Evolutionary conservation across 2,797 vertebrate genomes (phyloP).

Genomic region (Xerus rutilus): DNA sequence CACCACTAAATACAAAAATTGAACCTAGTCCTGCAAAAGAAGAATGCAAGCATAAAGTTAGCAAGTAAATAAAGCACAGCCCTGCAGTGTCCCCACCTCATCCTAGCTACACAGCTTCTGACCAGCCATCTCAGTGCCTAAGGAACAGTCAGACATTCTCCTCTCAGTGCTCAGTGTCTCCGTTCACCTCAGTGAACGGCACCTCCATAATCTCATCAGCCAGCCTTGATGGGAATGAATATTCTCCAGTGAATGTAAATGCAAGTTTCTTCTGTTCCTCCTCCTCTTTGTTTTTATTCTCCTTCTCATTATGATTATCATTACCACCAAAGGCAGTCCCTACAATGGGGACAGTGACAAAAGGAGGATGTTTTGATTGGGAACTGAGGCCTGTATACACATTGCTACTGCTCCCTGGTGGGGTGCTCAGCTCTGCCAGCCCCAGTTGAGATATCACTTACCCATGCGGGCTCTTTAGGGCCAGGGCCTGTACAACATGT

Average conservation of each 20-base stretch:
- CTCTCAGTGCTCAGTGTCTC: not conserved
- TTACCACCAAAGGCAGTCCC: not conserved
- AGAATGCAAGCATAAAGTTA: not conserved
- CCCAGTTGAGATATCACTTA: slow-evolving; percentile 69
- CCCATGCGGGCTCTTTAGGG: not conserved
- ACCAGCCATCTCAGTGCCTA: not conserved
- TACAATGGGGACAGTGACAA: not conserved
- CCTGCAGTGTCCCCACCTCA: no score
- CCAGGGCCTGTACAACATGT: slow-evolving; percentile 67
- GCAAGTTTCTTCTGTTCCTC: not conserved
- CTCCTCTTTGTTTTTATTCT: not conserved
- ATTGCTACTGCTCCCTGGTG: slow-evolving; percentile 21
- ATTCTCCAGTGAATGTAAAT: not conserved
- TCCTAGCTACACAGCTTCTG: not conserved
- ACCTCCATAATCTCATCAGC: not conserved
- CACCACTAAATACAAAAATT: not conserved
- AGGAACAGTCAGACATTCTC: not conserved
- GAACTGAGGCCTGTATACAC: not conserved
- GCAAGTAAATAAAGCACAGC: not conserved
- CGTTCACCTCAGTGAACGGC: not conserved
- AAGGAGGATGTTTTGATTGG: slow-evolving; percentile 54
- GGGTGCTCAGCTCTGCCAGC: slow-evolving; percentile 18
- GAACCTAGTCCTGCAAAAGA: not conserved
- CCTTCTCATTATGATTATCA: not conserved
- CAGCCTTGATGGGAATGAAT: not conserved